phyloP scores from a whole-genome alignment of 2,113 vertebrate species.

The Petrocephalus microphthalmus region DNA sequence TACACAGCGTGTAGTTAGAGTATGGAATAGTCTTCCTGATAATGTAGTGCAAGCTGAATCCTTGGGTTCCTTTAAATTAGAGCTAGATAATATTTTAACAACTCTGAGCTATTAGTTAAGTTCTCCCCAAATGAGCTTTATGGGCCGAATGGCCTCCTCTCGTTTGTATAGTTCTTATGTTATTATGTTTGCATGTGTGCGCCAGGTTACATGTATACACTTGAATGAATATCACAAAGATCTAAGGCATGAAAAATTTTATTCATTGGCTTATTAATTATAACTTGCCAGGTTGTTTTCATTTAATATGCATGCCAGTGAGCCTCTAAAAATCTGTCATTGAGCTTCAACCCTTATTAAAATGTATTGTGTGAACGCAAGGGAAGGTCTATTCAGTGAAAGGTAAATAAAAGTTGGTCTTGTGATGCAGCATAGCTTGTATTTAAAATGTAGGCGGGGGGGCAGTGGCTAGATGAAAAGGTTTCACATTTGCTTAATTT shows the following conservation, averaged over 20 bases:
- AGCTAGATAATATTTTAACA: too few species aligned
- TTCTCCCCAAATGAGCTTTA: too few species aligned
- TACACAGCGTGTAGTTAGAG: too few species aligned
- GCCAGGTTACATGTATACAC: constrained; percentile 6
- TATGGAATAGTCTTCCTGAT: too few species aligned
- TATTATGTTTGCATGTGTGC: too few species aligned
- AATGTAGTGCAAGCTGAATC: too few species aligned
- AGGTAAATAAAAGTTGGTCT: neutral
- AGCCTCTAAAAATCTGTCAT: constrained; percentile 9
- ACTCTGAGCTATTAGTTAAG: too few species aligned
- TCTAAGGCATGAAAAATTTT: neutral
- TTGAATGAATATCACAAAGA: neutral
- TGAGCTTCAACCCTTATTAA: constrained; percentile 16
- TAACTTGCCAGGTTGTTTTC: neutral
- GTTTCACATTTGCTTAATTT: neutral
- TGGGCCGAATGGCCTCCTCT: too few species aligned
- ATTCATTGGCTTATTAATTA: constrained; percentile 16
- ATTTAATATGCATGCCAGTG: constrained; percentile 19
- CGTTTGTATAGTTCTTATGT: too few species aligned
- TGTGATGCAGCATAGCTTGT: neutral
- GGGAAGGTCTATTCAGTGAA: neutral
- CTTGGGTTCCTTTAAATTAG: too few species aligned
- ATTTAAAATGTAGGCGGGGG: neutral
- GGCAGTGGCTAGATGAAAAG: neutral
- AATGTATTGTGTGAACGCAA: constrained; percentile 9